phyloP scores from a whole-genome alignment of 2,888 invertebrate species.

The Sarcophaga caerulescens region DNA sequence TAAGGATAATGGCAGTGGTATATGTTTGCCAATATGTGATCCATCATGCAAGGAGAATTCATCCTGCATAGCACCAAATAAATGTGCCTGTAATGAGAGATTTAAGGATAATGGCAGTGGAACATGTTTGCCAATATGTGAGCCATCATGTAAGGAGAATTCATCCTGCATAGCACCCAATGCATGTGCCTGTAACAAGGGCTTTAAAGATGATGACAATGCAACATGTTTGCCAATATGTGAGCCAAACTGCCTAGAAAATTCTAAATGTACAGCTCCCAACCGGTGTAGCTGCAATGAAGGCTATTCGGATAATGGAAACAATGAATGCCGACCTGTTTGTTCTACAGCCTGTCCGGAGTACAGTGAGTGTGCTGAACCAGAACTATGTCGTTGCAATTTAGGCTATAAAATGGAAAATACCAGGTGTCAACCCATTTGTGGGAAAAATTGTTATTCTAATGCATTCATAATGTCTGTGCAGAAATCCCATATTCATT shows the following conservation, averaged over 20 bases:
- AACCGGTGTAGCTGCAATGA: conserved; percentile 63
- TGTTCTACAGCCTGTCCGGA: conserved; percentile 71
- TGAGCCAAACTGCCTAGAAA: conserved; percentile 65
- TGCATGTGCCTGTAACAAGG: no score
- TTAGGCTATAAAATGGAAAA: conserved; percentile 48
- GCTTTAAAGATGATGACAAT: no score
- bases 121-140: no score
- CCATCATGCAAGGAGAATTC: conserved; percentile 68
- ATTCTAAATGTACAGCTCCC: conserved; percentile 69
- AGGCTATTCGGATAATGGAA: conserved; percentile 50
- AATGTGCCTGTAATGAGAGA: no score
- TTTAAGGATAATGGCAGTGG: no score
- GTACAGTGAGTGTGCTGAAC: conserved; percentile 68
- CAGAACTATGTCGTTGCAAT: conserved; percentile 68
- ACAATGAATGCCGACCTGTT: conserved; percentile 70
- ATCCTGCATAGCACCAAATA: conserved; percentile 68
- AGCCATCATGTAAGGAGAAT: no score
- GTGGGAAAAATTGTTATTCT: no score
- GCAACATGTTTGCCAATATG: conserved; percentile 75
- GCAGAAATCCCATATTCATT: not conserved
- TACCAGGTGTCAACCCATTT: conserved; percentile 58
- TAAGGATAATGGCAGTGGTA: conserved; percentile 6
- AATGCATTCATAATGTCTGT: not conserved
- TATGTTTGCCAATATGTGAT: conserved; percentile 73
- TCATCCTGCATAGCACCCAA: no score